Percentiles rank a stretch among this genome's conserved stretches.
Evolutionary conservation across 92 coral and sea anemone species (phyloP).

Genomic region (Palythoa grandiflora): DNA sequence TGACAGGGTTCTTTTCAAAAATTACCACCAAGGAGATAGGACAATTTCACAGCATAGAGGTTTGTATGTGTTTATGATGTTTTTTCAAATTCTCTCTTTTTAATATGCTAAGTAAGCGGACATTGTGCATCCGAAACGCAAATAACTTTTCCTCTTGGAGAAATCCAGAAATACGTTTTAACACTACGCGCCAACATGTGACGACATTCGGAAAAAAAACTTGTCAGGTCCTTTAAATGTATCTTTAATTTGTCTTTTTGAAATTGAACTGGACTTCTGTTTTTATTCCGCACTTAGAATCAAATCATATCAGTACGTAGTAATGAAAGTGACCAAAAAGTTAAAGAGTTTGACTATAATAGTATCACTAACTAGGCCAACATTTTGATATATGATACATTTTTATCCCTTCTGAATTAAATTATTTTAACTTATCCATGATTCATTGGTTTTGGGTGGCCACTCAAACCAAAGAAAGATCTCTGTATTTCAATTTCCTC

Average conservation of each 20-base stretch:
- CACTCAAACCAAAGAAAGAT: too few relatives aligned
- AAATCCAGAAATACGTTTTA: not conserved
- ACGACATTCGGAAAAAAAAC: not conserved
- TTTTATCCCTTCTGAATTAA: too few relatives aligned
- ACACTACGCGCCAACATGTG: not conserved
- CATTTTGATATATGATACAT: too few relatives aligned
- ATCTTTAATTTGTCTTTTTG: too few relatives aligned
- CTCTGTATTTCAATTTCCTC: not conserved
- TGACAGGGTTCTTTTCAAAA: not conserved
- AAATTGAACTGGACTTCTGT: too few relatives aligned
- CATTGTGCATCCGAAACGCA: not conserved
- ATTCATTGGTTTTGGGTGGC: too few relatives aligned
- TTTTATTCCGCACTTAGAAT: too few relatives aligned
- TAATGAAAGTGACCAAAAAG: too few relatives aligned
- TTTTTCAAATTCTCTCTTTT: not conserved
- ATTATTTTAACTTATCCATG: too few relatives aligned
- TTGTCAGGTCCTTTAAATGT: not conserved
- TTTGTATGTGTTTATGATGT: not conserved
- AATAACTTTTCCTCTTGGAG: not conserved
- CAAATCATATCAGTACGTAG: too few relatives aligned
- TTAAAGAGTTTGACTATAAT: too few relatives aligned
- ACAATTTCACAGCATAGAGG: constrained; percentile 1
- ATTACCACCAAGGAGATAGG: not conserved
- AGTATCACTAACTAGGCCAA: too few relatives aligned
- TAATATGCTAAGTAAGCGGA: not conserved